These are phyloP conservation scores for Eupithecia tripunctaria DNA, from an alignment of 2,888 invertebrate species.

Conservation along the genomic window DNA sequence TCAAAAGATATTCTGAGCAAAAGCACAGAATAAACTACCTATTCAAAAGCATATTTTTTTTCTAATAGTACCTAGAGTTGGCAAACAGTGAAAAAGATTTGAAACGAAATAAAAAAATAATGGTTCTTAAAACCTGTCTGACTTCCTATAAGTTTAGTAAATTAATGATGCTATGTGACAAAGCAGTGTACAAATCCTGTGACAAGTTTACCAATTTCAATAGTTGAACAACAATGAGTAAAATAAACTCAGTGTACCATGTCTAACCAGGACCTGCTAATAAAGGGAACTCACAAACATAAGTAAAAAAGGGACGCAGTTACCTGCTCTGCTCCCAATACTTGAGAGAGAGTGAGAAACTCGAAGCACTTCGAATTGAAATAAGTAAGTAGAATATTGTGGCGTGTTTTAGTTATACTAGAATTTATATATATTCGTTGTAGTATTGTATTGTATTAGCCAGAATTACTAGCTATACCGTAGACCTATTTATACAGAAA, in stretches of 20 bases:
- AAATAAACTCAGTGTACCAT: constrained; percentile 37
- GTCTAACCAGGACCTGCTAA: constrained; percentile 49
- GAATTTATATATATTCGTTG: background rate
- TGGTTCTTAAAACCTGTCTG: background rate
- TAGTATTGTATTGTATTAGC: background rate
- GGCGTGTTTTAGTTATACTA: background rate
- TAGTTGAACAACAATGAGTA: constrained; percentile 42
- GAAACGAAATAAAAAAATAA: background rate
- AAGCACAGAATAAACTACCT: background rate
- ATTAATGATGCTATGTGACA: constrained; percentile 32
- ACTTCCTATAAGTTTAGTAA: constrained; percentile 10
- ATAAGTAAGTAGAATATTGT: constrained; percentile 6
- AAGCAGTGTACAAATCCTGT: constrained; percentile 36
- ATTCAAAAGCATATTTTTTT: background rate
- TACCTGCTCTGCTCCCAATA: constrained; percentile 71
- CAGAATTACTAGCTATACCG: background rate
- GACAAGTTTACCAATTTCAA: constrained; percentile 38
- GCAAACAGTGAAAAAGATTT: background rate
- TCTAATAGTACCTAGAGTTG: background rate
- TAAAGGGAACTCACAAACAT: constrained; percentile 61
- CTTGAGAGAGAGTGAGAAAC: constrained; percentile 25
- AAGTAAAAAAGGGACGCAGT: constrained; percentile 72
- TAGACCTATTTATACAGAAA: constrained; percentile 42
- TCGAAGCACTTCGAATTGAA: constrained; percentile 6
- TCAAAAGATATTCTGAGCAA: background rate